phyloP scores from a whole-genome alignment of 2,113 vertebrate genomes.

The Mormyrus lacerda region DNA sequence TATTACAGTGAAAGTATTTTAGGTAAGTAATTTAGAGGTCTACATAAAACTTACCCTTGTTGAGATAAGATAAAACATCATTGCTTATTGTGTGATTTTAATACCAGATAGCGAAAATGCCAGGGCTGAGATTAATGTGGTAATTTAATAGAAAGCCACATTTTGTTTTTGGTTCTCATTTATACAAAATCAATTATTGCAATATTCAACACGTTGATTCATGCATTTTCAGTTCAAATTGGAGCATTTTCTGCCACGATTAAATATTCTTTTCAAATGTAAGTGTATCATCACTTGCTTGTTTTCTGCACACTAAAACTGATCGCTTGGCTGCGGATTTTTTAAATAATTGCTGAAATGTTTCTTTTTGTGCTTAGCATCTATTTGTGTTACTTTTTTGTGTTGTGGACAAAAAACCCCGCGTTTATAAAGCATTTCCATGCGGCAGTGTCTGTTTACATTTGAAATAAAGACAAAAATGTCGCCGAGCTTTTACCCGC shows the following conservation, averaged over 20 bases:
- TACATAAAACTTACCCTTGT: conserved; percentile 14
- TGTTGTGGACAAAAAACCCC: not conserved
- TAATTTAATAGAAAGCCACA: not conserved
- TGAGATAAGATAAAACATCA: conserved; percentile 5
- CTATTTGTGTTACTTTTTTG: not conserved
- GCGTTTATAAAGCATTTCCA: not conserved
- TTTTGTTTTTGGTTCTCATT: not conserved
- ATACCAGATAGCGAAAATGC: not conserved
- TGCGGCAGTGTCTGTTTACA: conserved; percentile 7
- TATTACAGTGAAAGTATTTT: conserved; percentile 2
- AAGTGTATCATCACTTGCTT: not conserved
- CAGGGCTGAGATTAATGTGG: not conserved
- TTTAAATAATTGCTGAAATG: not conserved
- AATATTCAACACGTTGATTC: not conserved
- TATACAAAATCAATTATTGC: not conserved
- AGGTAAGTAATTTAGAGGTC: not conserved
- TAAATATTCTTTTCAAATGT: not conserved
- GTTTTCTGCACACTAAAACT: not conserved
- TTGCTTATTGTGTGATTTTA: not conserved
- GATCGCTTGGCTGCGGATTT: not conserved
- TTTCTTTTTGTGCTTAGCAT: not conserved
- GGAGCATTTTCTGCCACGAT: not conserved
- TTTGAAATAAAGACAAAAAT: conserved; percentile 46
- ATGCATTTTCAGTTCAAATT: not conserved
- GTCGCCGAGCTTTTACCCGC: conserved; percentile 41